A percentile compares a stretch with the other conserved stretches of the same genome.
Evolutionary conservation across 2,797 vertebrate genomes (phyloP).

Genomic region (Centropyge bicolor): DNA sequence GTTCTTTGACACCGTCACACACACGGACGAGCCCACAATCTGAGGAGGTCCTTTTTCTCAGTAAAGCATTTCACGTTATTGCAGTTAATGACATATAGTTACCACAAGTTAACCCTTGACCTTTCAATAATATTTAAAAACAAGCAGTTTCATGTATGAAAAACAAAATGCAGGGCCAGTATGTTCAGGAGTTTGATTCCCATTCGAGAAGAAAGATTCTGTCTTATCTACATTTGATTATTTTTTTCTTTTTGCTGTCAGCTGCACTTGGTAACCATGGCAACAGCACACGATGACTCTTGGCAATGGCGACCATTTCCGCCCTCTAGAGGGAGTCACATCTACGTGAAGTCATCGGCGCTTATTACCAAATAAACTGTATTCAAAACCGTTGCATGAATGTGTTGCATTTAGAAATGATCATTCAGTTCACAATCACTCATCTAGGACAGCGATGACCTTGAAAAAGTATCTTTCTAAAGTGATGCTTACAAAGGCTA

Average conservation of each 20-base stretch:
- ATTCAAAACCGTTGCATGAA: conserved; percentile 39
- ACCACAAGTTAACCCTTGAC: conserved; percentile 54
- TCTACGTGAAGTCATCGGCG: conserved; percentile 27
- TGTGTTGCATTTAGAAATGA: conserved; percentile 60
- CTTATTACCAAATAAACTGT: conserved; percentile 15
- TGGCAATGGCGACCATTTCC: conserved; percentile 10
- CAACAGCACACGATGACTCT: conserved; percentile 38
- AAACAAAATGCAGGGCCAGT: conserved; percentile 29
- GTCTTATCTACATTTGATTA: neutral
- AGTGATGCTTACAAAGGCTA: conserved; percentile 72
- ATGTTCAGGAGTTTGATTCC: conserved; percentile 8
- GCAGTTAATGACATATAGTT: conserved; percentile 65
- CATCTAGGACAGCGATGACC: conserved; percentile 48
- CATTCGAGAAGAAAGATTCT: neutral
- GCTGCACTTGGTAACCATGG: conserved; percentile 45
- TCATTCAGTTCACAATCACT: conserved; percentile 33
- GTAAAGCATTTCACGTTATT: conserved; percentile 68
- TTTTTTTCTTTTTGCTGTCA: neutral
- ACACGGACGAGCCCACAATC: conserved; percentile 49
- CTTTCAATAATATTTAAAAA: conserved; percentile 57
- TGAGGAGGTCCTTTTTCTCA: conserved; percentile 45
- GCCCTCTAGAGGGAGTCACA: conserved; percentile 13
- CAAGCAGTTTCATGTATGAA: conserved; percentile 37
- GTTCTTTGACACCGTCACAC: conserved; percentile 41
- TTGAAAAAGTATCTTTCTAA: conserved; percentile 43